Percentiles rank a stretch among this genome's conserved stretches.
Conservation (phyloP, 2,113 vertebrate genomes). For the Phoxinus phoxinus region DNA sequence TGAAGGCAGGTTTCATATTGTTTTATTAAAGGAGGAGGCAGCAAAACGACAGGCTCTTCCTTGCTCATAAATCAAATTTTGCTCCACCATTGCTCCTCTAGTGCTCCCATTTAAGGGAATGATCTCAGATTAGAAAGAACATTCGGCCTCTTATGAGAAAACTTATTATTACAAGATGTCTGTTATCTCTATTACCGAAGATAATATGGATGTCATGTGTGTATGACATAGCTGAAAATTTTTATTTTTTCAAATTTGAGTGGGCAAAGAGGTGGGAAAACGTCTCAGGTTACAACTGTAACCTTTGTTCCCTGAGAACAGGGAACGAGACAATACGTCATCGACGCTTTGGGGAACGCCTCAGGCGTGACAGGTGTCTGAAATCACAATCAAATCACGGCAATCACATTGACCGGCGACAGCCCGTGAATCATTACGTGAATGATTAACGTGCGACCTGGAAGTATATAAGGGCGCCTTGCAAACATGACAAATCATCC, state of each 20-base stretch:
- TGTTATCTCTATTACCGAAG: neutral
- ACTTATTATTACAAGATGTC: conserved; percentile 35
- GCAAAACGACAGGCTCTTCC: neutral
- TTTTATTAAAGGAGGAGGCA: conserved; percentile 18
- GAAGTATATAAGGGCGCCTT: no score
- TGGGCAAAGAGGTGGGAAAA: neutral
- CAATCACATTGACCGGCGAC: no score
- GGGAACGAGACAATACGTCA: no score
- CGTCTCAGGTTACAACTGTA: no score
- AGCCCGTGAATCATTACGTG: no score
- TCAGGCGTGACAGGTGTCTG: no score
- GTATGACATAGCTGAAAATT: neutral
- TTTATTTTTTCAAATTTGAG: neutral
- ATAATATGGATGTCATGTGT: neutral
- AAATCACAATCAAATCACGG: no score
- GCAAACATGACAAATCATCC: no score
- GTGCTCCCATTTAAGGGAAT: conserved; percentile 20
- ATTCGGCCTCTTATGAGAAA: conserved; percentile 40
- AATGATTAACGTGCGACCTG: no score
- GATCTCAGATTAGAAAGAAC: conserved; percentile 39
- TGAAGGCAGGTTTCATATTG: conserved; percentile 12
- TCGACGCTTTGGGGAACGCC: no score
- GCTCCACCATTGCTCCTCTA: conserved; percentile 9
- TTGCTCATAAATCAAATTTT: conserved; percentile 21
- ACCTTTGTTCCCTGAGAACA: no score